These are phyloP conservation scores for Agrotis puta DNA, from an alignment of 2,888 invertebrate genomes.

Conservation along the genomic window DNA sequence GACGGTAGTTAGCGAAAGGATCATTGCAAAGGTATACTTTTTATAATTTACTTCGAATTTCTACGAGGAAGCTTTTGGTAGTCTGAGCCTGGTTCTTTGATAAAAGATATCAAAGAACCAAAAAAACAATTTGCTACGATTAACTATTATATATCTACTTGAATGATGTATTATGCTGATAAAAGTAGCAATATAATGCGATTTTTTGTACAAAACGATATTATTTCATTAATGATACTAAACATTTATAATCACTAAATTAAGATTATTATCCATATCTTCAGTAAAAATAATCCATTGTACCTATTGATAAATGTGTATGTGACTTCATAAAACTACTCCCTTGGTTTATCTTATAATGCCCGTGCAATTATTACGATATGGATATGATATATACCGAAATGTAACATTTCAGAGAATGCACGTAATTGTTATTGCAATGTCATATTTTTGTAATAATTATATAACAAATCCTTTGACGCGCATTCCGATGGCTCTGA, in stretches of 20 bases:
- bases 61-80: neutral
- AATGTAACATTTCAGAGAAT: neutral
- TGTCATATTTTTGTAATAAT: too few relatives aligned
- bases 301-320: slow-evolving; percentile 50
- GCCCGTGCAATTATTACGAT: neutral
- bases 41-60: slow-evolving; percentile 5
- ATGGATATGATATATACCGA: too few relatives aligned
- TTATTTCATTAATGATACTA: slow-evolving; percentile 1
- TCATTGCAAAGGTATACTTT: neutral
- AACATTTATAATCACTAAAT: slow-evolving; percentile 4
- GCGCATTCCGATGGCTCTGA: too few relatives aligned
- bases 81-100: too few relatives aligned
- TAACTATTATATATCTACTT: too few relatives aligned
- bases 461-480: too few relatives aligned
- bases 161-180: slow-evolving; percentile 1
- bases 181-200: neutral
- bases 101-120: too few relatives aligned
- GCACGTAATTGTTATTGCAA: neutral
- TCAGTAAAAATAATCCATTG: slow-evolving; percentile 20
- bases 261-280: slow-evolving; percentile 5
- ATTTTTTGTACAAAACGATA: slow-evolving; percentile 6
- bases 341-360: neutral
- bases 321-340: slow-evolving; percentile 55
- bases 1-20: neutral
- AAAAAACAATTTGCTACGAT: too few relatives aligned